phyloP scores from a whole-genome alignment of 2,113 vertebrate species.

The Spilogale gracilis region DNA sequence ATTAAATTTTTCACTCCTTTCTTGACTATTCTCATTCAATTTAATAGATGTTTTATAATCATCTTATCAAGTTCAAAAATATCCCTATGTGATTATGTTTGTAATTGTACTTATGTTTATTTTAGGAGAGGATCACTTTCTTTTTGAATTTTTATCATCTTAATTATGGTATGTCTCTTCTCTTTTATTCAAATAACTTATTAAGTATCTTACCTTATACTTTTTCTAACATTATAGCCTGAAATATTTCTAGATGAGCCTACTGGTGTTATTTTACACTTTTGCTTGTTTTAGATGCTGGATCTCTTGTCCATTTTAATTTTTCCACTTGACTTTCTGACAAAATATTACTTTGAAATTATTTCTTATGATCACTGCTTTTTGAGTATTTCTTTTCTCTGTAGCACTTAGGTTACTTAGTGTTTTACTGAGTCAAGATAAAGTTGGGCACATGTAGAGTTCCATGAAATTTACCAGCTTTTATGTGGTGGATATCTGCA shows the following conservation, averaged over 20 bases:
- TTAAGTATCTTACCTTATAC: neutral
- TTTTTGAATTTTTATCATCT: neutral
- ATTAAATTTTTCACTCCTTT: neutral
- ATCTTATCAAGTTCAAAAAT: neutral
- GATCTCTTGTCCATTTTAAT: neutral
- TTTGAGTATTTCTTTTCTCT: neutral
- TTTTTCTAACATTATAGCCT: neutral
- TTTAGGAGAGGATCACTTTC: neutral
- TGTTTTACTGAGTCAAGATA: neutral
- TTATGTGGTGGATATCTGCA: neutral
- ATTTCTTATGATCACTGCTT: neutral
- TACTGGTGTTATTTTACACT: neutral
- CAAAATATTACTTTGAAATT: neutral
- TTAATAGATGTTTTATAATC: neutral
- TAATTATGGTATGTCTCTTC: neutral
- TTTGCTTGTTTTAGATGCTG: neutral
- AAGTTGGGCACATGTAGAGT: neutral
- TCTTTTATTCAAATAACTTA: neutral
- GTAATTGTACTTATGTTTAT: neutral
- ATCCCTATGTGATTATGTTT: neutral
- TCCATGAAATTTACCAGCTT: neutral
- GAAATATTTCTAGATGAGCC: neutral
- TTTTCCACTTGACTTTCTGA: constrained; percentile 6
- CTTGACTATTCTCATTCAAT: neutral
- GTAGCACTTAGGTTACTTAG: neutral